Conservation (phyloP, 2,113 vertebrate species). For the Aegithalos caudatus region DNA sequence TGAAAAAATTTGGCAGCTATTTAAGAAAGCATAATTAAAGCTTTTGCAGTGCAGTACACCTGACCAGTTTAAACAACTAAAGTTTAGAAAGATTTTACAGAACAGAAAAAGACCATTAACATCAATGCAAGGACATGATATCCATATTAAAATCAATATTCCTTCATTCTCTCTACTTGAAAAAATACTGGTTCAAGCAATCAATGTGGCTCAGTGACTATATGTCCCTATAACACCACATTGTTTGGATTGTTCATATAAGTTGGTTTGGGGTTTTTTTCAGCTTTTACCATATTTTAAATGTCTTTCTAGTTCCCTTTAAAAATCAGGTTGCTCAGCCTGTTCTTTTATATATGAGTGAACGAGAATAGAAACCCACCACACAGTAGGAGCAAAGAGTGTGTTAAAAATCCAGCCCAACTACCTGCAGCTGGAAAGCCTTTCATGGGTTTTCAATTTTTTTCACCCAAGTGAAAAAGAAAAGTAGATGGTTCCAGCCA, state of each 20-base stretch:
- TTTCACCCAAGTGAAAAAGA: background rate
- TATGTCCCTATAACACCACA: background rate
- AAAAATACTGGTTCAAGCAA: background rate
- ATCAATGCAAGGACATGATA: background rate
- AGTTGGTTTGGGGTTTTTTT: background rate
- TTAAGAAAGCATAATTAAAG: background rate
- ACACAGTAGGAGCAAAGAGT: background rate
- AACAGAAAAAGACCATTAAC: background rate
- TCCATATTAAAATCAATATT: background rate
- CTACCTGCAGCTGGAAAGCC: background rate
- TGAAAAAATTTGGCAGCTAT: background rate
- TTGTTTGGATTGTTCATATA: background rate
- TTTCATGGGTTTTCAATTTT: background rate
- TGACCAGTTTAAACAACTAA: background rate
- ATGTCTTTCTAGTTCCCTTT: background rate
- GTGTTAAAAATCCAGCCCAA: background rate
- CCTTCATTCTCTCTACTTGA: background rate
- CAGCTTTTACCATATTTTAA: background rate
- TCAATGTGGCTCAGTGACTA: background rate
- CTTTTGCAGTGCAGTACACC: background rate
- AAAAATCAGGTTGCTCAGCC: background rate
- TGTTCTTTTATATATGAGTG: background rate
- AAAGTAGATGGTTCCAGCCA: background rate
- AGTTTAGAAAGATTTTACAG: background rate
- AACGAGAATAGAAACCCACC: background rate